Percentiles rank a stretch among this genome's conserved stretches.
These are phyloP conservation scores for Marisa cornuarietis DNA, from an alignment of 1,140 invertebrate genomes.

Conservation along the genomic window DNA sequence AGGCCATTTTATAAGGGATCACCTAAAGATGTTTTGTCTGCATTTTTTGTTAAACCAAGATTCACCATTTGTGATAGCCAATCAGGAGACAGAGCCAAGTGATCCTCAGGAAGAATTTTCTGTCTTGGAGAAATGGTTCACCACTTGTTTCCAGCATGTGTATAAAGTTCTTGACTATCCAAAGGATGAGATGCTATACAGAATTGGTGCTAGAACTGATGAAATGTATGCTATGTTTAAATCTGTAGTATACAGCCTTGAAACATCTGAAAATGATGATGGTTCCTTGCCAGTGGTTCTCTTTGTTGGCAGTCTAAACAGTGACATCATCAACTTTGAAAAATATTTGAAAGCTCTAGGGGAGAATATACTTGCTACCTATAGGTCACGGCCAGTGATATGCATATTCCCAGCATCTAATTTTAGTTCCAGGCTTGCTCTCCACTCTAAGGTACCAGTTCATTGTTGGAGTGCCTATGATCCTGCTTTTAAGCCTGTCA, in stretches of 20 bases:
- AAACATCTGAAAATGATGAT: background rate
- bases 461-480: too few relatives aligned
- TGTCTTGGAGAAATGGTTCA: background rate
- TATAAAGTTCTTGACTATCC: background rate
- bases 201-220: background rate
- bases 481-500: too few relatives aligned
- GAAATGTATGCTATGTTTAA: background rate
- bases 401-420: background rate
- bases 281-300: background rate
- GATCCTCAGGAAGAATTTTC: background rate
- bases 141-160: background rate
- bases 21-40: too few relatives aligned
- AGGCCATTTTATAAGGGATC: too few relatives aligned
- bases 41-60: too few relatives aligned
- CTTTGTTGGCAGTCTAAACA: background rate
- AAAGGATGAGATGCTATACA: background rate
- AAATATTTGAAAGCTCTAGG: background rate
- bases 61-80: too few relatives aligned
- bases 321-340: background rate
- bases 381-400: background rate
- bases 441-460: too few relatives aligned
- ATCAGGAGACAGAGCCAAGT: too few relatives aligned
- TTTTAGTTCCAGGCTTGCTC: background rate
- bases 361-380: background rate
- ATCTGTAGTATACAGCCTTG: background rate